Evolutionary conservation across 2,888 invertebrate genomes (phyloP).

Genomic region (Odiellus spinosus): DNA sequence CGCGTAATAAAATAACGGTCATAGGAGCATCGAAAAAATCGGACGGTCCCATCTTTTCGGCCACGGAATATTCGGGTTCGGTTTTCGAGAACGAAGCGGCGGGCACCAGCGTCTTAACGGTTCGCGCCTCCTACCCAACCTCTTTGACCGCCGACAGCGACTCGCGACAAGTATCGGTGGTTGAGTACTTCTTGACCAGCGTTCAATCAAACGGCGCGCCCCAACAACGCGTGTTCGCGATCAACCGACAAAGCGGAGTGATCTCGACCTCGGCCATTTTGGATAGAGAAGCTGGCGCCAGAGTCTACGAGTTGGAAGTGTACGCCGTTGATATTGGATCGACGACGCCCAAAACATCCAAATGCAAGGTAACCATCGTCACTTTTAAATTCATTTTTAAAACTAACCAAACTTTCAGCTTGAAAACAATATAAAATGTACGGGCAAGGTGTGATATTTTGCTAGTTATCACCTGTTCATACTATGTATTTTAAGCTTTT

Average conservation of each 20-base stretch:
- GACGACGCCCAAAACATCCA: slow-evolving; percentile 22
- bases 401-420: no score
- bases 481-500: no score
- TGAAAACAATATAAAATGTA: no score
- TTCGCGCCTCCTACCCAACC: slow-evolving; percentile 44
- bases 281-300: slow-evolving; percentile 24
- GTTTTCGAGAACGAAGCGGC: slow-evolving; percentile 78
- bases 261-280: slow-evolving; percentile 45
- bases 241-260: slow-evolving; percentile 73
- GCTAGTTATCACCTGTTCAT: no score
- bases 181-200: slow-evolving; percentile 75
- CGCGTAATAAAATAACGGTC: slow-evolving; percentile 70
- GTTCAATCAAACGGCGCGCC: slow-evolving; percentile 42
- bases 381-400: not conserved
- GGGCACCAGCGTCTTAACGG: slow-evolving; percentile 66
- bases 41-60: slow-evolving; percentile 38
- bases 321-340: slow-evolving; percentile 58
- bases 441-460: no score
- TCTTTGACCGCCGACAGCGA: slow-evolving; percentile 13
- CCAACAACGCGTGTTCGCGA: slow-evolving; percentile 74
- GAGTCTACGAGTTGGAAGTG: slow-evolving; percentile 63
- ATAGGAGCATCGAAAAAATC: slow-evolving; percentile 24
- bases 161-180: slow-evolving; percentile 32
- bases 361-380: slow-evolving; percentile 23
- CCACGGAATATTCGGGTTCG: slow-evolving; percentile 48